These are phyloP conservation scores for Sanderia malayensis DNA, from an alignment of 30 jellyfish, hydroid and myxozoan genomes.

Conservation along the genomic window DNA sequence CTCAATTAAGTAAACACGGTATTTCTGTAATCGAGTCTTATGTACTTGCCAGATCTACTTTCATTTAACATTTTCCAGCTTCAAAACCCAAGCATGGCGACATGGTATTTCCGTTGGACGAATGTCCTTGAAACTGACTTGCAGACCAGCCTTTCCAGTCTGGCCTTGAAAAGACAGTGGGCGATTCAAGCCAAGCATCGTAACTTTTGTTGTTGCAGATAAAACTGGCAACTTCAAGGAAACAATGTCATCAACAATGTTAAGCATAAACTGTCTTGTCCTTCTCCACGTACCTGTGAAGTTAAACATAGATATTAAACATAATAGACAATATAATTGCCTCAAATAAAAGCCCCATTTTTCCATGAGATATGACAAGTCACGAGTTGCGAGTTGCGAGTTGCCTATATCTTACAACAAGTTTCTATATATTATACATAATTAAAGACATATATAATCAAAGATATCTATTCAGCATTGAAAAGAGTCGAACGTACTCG, in stretches of 20 bases:
- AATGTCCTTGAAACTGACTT: conserved; percentile 30
- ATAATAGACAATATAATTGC: too few species aligned
- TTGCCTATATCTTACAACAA: too few species aligned
- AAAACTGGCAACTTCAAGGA: conserved; percentile 50
- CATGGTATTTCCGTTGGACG: conserved; percentile 37
- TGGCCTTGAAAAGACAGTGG: conserved; percentile 35
- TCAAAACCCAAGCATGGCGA: conserved; percentile 56
- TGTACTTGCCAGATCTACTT: conserved; percentile 1
- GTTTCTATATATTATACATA: too few species aligned
- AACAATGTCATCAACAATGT: conserved; percentile 44
- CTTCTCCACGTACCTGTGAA: conserved; percentile 74
- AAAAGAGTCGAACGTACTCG: too few species aligned
- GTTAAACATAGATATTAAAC: too few species aligned
- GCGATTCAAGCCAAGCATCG: conserved; percentile 51
- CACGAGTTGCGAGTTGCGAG: too few species aligned
- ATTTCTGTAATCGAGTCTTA: too few species aligned
- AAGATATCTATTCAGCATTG: too few species aligned
- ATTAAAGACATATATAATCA: too few species aligned
- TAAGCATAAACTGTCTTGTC: conserved; percentile 61
- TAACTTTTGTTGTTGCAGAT: conserved; percentile 18
- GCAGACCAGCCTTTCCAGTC: conserved; percentile 37
- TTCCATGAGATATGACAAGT: too few species aligned
- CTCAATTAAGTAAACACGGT: too few species aligned
- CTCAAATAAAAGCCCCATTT: too few species aligned
- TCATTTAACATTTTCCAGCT: conserved; percentile 21